Evolutionary conservation across 2,888 invertebrate species (phyloP).

Genomic region (Vanessa cardui): DNA sequence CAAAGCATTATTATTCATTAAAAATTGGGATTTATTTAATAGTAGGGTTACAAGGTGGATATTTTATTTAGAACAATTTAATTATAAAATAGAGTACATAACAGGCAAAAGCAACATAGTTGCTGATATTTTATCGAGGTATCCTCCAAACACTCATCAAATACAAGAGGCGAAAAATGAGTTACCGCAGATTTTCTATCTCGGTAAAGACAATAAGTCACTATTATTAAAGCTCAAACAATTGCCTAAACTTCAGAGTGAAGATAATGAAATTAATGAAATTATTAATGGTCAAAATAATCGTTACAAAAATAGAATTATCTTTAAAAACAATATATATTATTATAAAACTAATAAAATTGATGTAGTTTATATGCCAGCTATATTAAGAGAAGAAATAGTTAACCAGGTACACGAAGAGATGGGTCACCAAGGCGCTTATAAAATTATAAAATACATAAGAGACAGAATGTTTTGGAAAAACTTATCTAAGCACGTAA

Average conservation of each 20-base stretch:
- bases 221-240: conserved; percentile 1
- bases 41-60: conserved; percentile 41
- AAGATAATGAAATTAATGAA: background rate
- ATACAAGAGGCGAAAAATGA: no score
- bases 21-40: conserved; percentile 43
- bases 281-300: background rate
- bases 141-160: conserved; percentile 35
- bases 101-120: conserved; percentile 34
- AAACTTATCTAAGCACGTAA: no score
- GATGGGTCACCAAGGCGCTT: no score
- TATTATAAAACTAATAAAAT: conserved; percentile 8
- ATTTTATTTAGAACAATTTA: conserved; percentile 41
- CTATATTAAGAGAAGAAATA: no score
- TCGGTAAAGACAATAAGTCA: conserved; percentile 15
- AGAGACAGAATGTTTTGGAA: no score
- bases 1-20: conserved; percentile 41
- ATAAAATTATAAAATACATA: no score
- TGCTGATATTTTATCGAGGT: conserved; percentile 36
- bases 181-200: conserved; percentile 30
- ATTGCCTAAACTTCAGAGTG: background rate
- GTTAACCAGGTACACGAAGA: no score
- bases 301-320: background rate
- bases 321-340: background rate
- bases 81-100: conserved; percentile 41
- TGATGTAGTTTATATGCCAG: conserved; percentile 26